Evolutionary conservation across 2,888 invertebrate genomes (phyloP).

Genomic region (Metopia argyrocephala): DNA sequence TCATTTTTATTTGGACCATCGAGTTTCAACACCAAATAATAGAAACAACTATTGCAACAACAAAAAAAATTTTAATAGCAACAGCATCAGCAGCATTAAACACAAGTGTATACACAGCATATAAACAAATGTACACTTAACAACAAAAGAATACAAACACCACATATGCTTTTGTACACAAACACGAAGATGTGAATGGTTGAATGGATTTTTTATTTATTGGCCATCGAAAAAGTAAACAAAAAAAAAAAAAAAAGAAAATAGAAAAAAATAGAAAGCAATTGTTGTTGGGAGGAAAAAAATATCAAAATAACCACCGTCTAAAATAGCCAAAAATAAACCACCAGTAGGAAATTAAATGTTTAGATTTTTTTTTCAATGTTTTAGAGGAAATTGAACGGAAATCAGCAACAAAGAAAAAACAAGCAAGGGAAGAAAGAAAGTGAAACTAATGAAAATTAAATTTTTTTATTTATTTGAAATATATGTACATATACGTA

Average conservation of each 20-base stretch:
- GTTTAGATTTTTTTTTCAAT: not conserved
- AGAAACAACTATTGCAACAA: slow-evolving; percentile 8
- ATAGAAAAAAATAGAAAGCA: not conserved
- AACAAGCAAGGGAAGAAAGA: not conserved
- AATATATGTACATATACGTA: no score
- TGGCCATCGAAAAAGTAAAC: not conserved
- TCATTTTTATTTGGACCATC: slow-evolving; percentile 50
- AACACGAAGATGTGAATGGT: not conserved
- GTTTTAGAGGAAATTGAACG: no score
- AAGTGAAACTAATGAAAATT: no score
- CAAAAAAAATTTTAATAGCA: not conserved
- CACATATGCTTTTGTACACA: slow-evolving; percentile 9
- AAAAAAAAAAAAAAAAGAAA: not conserved
- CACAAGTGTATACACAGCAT: not conserved
- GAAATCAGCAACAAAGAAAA: no score
- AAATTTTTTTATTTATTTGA: no score
- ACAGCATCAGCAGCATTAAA: not conserved
- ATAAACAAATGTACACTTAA: not conserved
- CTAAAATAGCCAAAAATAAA: not conserved
- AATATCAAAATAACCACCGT: not conserved
- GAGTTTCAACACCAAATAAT: slow-evolving; percentile 37
- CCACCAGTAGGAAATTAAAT: not conserved
- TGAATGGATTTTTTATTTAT: not conserved
- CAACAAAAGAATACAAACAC: slow-evolving; percentile 20
- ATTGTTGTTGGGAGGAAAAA: no score